Base-by-base conservation (phyloP, 2,797 vertebrate genomes). In the Sphaeramia orbicularis region DNA sequence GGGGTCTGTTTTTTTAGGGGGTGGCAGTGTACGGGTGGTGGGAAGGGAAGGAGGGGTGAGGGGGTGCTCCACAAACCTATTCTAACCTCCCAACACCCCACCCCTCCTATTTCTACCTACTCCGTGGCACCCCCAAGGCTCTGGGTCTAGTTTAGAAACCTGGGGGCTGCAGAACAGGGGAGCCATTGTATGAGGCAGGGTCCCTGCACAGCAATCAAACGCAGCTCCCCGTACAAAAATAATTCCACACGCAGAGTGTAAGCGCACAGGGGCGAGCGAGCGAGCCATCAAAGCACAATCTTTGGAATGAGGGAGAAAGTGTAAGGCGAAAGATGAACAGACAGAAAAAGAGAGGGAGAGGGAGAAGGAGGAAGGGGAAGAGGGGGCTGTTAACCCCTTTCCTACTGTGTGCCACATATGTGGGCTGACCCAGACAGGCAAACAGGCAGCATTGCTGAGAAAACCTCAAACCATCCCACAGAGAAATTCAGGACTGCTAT, bases 181-280 rank as follows among this genome's bases (percentile, higher is more conserved):
- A 88, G 86, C 87, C 92, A 94, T 95, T 95, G 94, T 95, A 80
- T 86, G 78, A 88, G 83, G 80, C 77, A 47, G 70, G 84, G 91
- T 93, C 94, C 89, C 92, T 84, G 88, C 91, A 71, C 90, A 60
- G 92, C 93, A 94, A 94, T 95, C 94, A 95, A 94, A 94, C 50
- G 76, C 92, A 93, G 90, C 87, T 91, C 85, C 86, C 86, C 82
- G 44, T 90, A 94, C 88, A 90, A 93, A 93, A 94, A 94, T 94
- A 93, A 93, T 92, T 90, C 87, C 89, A 88, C 89, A 90, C 82
- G 54, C 74, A 18, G 76, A 86, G 86, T 59, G 85, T 78, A 84
- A 82, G 88, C 55, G 45, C 79, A 74, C 64, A 3, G 69, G 67
- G 73, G 71, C 65, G 48, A 80, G 80, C 27, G 10, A 80, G 83